These are phyloP conservation scores for Hemibagrus wyckioides DNA, from an alignment of 2,113 vertebrate genomes.

Conservation along the genomic window DNA sequence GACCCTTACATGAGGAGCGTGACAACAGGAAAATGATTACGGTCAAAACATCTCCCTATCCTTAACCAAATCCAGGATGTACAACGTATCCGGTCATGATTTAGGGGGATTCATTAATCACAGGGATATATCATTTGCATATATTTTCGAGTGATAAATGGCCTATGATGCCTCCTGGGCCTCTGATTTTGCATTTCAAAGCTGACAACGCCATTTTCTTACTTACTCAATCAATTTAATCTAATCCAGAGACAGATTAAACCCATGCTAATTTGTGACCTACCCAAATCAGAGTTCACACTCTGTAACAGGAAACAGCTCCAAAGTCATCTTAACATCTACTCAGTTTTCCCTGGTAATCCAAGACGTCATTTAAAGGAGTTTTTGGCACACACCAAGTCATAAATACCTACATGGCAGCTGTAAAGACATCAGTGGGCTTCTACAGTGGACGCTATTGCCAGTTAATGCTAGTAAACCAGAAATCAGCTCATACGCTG, in stretches of 20 bases:
- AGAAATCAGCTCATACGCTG: background rate
- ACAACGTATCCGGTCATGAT: background rate
- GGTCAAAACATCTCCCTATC: background rate
- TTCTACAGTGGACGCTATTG: background rate
- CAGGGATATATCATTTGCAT: background rate
- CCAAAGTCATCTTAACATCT: background rate
- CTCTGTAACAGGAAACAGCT: background rate
- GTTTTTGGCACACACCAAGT: background rate
- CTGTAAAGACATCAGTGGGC: background rate
- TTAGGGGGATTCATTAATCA: background rate
- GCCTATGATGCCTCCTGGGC: background rate
- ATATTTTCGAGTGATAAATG: background rate
- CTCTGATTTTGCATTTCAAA: background rate
- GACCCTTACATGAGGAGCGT: background rate
- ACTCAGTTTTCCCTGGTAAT: background rate
- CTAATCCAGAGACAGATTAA: background rate
- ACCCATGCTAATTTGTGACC: background rate
- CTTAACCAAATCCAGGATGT: slow-evolving; percentile 5
- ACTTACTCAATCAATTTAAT: background rate
- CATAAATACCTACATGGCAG: background rate
- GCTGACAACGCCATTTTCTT: background rate
- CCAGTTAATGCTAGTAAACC: background rate
- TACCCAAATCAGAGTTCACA: background rate
- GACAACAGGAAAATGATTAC: background rate
- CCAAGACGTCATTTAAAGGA: background rate